A percentile compares a stretch with the other conserved stretches of the same genome.
Evolutionary conservation across 1,140 invertebrate species (phyloP).

Genomic region (Drosophila mauritiana): DNA sequence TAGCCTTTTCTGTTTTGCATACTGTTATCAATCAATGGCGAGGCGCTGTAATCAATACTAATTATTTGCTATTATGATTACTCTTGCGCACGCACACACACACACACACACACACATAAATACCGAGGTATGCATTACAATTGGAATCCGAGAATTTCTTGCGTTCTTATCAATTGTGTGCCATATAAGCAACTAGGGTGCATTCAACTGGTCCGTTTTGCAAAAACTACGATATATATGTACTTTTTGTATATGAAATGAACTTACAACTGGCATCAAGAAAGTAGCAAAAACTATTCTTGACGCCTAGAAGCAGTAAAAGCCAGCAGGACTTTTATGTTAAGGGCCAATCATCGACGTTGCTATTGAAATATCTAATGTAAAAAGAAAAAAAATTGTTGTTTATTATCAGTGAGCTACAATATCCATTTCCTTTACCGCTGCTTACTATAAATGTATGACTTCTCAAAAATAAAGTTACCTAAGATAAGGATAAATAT

Average conservation of each 20-base stretch:
- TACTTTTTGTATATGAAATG: neutral
- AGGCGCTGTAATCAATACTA: constrained; percentile 66
- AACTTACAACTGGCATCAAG: neutral
- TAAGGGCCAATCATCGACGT: too few relatives aligned
- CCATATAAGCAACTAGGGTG: constrained; percentile 48
- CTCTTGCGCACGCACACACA: constrained; percentile 17
- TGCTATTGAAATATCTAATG: too few relatives aligned
- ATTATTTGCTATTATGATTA: constrained; percentile 70
- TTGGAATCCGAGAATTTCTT: constrained; percentile 40
- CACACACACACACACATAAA: neutral
- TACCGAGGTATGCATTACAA: constrained; percentile 18
- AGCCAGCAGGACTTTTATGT: too few relatives aligned
- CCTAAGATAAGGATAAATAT: too few relatives aligned
- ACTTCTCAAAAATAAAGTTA: too few relatives aligned
- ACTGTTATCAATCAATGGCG: constrained; percentile 31
- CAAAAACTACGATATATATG: constrained; percentile 36
- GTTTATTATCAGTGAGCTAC: too few relatives aligned
- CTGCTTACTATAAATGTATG: too few relatives aligned
- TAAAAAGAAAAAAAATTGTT: too few relatives aligned
- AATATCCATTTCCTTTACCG: too few relatives aligned
- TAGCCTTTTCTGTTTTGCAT: neutral
- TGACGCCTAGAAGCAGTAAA: too few relatives aligned
- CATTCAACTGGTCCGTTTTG: constrained; percentile 65
- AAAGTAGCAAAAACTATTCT: neutral
- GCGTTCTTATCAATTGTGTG: constrained; percentile 54